Evolutionary conservation across 2,113 vertebrate genomes (phyloP).

Genomic region (Camelus dromedarius): DNA sequence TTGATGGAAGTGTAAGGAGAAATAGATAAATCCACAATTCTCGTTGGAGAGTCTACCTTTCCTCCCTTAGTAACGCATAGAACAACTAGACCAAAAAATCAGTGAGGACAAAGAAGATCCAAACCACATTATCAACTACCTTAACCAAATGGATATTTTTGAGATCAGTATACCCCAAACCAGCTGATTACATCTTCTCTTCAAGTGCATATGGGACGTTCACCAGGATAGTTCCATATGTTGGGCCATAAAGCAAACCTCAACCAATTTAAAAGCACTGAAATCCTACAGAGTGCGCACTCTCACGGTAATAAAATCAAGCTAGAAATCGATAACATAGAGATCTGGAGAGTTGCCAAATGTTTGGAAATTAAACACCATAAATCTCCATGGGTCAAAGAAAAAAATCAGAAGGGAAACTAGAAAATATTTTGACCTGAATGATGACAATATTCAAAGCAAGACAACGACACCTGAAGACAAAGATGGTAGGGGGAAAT

Average conservation of each 20-base stretch:
- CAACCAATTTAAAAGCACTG: background rate
- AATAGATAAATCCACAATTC: background rate
- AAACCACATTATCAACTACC: background rate
- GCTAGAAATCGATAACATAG: conserved; percentile 1
- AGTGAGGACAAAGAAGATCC: background rate
- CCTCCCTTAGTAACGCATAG: conserved; percentile 19
- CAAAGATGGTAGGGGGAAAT: background rate
- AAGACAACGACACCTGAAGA: background rate
- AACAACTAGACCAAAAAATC: conserved; percentile 15
- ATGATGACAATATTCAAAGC: background rate
- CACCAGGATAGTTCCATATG: background rate
- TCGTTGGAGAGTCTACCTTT: background rate
- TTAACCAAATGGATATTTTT: conserved; percentile 23
- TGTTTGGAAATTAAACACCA: conserved; percentile 2
- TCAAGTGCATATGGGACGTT: background rate
- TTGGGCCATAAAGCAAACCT: background rate
- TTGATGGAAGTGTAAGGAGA: background rate
- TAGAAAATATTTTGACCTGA: conserved; percentile 43
- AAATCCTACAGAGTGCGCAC: background rate
- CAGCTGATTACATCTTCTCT: conserved; percentile 12
- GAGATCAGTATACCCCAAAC: background rate
- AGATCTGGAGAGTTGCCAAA: conserved; percentile 18
- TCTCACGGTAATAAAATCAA: background rate
- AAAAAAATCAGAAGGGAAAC: conserved; percentile 22
- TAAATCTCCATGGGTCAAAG: background rate